Evolutionary conservation across 2,888 invertebrate species (phyloP), one percentile per base, ranked within the genome.

Genomic region (Drepana falcataria): DNA sequence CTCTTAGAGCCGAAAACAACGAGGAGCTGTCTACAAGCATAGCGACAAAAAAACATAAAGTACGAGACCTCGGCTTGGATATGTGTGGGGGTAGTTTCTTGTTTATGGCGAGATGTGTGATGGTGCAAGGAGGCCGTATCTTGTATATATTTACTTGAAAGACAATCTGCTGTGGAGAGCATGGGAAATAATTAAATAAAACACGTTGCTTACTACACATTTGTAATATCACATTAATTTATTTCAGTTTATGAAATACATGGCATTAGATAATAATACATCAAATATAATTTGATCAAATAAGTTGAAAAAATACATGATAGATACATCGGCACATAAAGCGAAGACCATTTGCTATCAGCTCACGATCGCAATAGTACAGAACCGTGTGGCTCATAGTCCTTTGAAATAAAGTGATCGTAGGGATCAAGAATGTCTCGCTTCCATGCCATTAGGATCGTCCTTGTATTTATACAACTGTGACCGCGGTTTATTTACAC

Each of bases 201-300:
- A 9, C 9, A 9, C 44, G 9, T 44, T 9, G 1, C 3, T 9
- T 44, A 9, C 9, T 44, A 44, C 44, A 44, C 9, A 44, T 44
- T 44, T 37, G 37, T 37, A 49, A 6, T 48, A 53, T 9, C 40
- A 51, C 35, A 5, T 48, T 34, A 34, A 9, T 41, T 47, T 53
- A 41, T 49, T 48, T 51, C 48, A 48, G 7, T 51, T 52, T 52
- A 48, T 40, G 47, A 48, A 53, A 53, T 35, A 35, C 44, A 44
- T 44, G 9, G 44, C 6, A 44, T 9, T 44, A 44, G 9, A 44
- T 44, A 44, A 44, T 44, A 3, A 44, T 44, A 44, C 44, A 44
- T 6, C 40, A 44, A 9, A 9, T 44, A 44, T 40, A 40, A 40
- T 44, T 44, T 44, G 44, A 34, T 52, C 47, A 44, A 52, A 35